Evolutionary conservation across 2,888 invertebrate species (phyloP).

Genomic region (Drosophila borborema): DNA sequence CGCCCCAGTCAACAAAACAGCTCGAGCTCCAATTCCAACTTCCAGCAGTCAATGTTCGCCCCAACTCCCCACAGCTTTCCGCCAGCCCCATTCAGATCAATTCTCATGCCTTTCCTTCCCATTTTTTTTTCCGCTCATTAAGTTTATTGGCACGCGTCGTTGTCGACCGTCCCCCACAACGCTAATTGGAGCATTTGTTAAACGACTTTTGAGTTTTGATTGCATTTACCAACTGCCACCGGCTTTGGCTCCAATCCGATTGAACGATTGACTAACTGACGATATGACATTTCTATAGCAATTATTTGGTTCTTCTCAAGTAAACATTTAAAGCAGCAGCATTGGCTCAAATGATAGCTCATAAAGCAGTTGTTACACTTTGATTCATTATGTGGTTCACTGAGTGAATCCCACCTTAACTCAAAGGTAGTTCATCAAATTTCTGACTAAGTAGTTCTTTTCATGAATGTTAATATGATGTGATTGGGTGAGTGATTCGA

Average conservation of each 20-base stretch:
- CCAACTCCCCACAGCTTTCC: background rate
- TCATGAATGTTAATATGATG: background rate
- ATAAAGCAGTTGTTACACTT: background rate
- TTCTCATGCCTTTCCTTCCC: conserved; percentile 14
- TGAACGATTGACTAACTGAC: conserved; percentile 14
- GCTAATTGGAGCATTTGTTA: conserved; percentile 64
- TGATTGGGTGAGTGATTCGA: background rate
- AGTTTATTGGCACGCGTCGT: conserved; percentile 41
- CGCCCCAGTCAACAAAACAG: conserved; percentile 10
- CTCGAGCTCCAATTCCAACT: conserved; percentile 12
- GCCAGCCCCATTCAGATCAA: background rate
- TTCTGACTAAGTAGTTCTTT: background rate
- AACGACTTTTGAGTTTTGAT: conserved; percentile 38
- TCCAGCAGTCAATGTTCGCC: conserved; percentile 7
- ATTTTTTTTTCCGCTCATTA: conserved; percentile 41
- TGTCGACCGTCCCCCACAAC: conserved; percentile 32
- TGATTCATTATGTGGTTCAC: background rate
- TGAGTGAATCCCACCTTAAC: no score
- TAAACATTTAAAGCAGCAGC: background rate
- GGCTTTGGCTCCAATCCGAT: conserved; percentile 28
- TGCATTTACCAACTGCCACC: conserved; percentile 38
- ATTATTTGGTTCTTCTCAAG: background rate
- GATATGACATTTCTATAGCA: background rate
- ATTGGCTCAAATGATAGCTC: background rate
- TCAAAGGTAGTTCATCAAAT: background rate